A percentile compares a stretch with the other conserved stretches of the same genome.
Evolutionary conservation across 2,113 vertebrate genomes (phyloP).

Genomic region (Odobenus rosmarus): DNA sequence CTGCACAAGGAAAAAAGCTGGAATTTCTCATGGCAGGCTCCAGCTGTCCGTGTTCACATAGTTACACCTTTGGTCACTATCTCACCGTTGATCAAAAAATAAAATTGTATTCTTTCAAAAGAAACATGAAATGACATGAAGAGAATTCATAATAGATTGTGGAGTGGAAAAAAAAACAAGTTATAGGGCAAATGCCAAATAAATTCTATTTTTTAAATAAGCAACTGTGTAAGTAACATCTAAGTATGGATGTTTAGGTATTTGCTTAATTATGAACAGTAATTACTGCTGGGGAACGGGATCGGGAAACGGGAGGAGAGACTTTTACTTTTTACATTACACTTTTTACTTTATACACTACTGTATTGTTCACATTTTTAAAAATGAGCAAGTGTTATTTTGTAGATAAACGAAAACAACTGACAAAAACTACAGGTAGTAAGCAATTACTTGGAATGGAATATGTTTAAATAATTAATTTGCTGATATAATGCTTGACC

Average conservation of each 20-base stretch:
- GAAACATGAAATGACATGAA: neutral
- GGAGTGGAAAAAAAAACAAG: neutral
- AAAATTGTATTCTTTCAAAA: slow-evolving; percentile 18
- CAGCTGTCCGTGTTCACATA: neutral
- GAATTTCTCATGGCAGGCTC: neutral
- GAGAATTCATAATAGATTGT: neutral
- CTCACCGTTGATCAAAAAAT: slow-evolving; percentile 33
- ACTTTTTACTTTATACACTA: neutral
- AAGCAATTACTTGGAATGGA: slow-evolving; percentile 71
- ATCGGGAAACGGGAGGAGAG: neutral
- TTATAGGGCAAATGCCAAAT: neutral
- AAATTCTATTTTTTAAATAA: neutral
- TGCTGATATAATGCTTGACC: slow-evolving; percentile 31
- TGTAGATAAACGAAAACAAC: slow-evolving; percentile 49
- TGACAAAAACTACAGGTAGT: slow-evolving; percentile 57
- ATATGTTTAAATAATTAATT: slow-evolving; percentile 76
- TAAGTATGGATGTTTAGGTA: neutral
- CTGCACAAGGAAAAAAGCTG: neutral
- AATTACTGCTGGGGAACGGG: neutral
- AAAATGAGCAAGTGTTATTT: slow-evolving; percentile 60
- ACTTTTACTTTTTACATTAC: neutral
- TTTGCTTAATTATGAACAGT: neutral
- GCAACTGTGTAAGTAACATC: neutral
- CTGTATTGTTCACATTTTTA: neutral
- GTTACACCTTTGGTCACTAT: neutral